Base-by-base conservation (phyloP, 1,140 invertebrate species). In the Drosophila obscura region DNA sequence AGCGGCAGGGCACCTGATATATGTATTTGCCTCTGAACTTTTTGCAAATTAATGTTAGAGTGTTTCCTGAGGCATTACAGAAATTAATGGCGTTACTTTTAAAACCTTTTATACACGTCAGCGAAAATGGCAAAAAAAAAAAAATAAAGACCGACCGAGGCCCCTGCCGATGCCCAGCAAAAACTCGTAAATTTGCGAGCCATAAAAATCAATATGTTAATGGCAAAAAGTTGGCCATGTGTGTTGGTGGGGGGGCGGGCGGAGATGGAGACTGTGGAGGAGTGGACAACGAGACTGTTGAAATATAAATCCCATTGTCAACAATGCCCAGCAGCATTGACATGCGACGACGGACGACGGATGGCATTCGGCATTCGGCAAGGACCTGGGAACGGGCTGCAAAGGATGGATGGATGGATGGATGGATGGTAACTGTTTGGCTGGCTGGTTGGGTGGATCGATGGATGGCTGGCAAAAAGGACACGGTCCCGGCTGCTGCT, bases 191-290 rank as follows among this genome's bases (percentile, higher is more conserved):
- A 88, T 87, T 82, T 88, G 75, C 80, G 67, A 73, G 83, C 83
- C 80, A 88, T 87, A 87, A 87, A 87, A 87, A 87, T 87, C 82
- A 87, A 87, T 87, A 87, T 87, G 82, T 87, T 88, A 88, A 87
- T 87, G 78, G 75, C 71, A 59, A 64, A 79, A 88, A 83, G 58
- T 83, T 83, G 67, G 55, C 57, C 73, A 83, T 62, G 44, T 39
- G 56, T 39, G 46, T 31, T 19, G 19, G 15, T 7, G 26, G 41
- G 44, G 22, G 35, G 43, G 28, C 13, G 26, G 11, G 26, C 1
- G 19, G 19, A 19, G 19, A 19, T 19, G 24, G 9, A 45, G 45
- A 51, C 50, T 39, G 44, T 41, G 55, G 48, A 50, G 41, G 48
- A 53, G 59, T 74, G 48, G 41, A 55, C 72, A 65, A 75, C 71